Conservation (phyloP, 2,888 invertebrate species). For the Ceriagrion tenellum region DNA sequence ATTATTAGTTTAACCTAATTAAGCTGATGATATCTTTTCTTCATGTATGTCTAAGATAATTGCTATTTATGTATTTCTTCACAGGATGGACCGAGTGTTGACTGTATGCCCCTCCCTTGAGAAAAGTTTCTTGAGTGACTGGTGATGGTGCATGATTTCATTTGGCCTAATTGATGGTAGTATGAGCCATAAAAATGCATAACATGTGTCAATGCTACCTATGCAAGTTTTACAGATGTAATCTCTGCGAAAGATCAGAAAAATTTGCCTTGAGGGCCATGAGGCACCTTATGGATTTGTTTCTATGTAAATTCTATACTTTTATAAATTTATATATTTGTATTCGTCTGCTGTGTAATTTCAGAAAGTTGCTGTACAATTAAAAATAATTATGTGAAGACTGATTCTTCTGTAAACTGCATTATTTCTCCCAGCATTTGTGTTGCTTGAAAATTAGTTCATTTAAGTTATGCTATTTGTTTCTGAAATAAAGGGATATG, state of each 20-base stretch:
- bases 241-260: background rate
- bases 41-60: no score
- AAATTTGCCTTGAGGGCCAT: background rate
- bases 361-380: background rate
- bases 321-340: slow-evolving; percentile 56
- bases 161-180: background rate
- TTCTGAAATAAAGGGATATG: background rate
- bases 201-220: background rate
- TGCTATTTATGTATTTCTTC: slow-evolving; percentile 74
- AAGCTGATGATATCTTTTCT: slow-evolving; percentile 68
- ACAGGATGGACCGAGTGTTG: slow-evolving; percentile 82
- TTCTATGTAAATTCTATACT: background rate
- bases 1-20: slow-evolving; percentile 68
- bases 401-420: background rate
- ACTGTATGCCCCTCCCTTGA: slow-evolving; percentile 83
- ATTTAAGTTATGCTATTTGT: background rate
- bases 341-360: slow-evolving; percentile 4
- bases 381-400: background rate
- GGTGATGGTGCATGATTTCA: slow-evolving; percentile 73
- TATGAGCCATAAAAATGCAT: background rate
- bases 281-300: background rate
- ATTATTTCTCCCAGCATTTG: background rate
- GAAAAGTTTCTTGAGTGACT: slow-evolving; percentile 83
- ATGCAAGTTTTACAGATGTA: background rate
- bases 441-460: background rate